Conservation (phyloP, 2,888 invertebrate species). For the Diaprepes abbreviatus region DNA sequence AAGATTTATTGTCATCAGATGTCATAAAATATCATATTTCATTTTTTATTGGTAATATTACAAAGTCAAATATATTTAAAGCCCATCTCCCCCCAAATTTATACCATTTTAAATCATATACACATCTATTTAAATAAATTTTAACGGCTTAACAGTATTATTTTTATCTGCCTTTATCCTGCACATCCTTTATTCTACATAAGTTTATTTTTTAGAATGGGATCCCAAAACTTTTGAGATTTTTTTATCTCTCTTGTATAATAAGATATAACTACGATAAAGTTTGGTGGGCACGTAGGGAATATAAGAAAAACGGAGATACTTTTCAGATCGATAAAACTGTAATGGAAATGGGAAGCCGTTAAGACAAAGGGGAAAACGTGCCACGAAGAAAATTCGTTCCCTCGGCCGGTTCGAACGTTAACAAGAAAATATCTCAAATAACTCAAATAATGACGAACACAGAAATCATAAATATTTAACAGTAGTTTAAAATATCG, state of each 20-base stretch:
- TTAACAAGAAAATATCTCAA: slow-evolving; percentile 47
- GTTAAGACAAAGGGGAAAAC: slow-evolving; percentile 48
- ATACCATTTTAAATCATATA: slow-evolving; percentile 2
- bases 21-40: too few relatives aligned
- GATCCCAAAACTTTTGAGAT: slow-evolving; percentile 13
- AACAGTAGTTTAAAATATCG: slow-evolving; percentile 30
- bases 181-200: neutral
- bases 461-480: slow-evolving; percentile 42
- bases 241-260: slow-evolving; percentile 26
- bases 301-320: slow-evolving; percentile 46
- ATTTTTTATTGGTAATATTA: too few relatives aligned
- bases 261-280: slow-evolving; percentile 38
- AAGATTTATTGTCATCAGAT: too few relatives aligned
- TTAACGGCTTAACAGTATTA: neutral
- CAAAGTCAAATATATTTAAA: too few relatives aligned
- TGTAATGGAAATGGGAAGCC: slow-evolving; percentile 48
- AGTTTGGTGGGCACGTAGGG: slow-evolving; percentile 37
- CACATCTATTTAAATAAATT: neutral
- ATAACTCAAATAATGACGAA: slow-evolving; percentile 38
- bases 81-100: neutral
- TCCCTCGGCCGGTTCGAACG: slow-evolving; percentile 32
- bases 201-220: slow-evolving; percentile 1
- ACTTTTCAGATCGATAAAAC: slow-evolving; percentile 47
- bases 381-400: slow-evolving; percentile 44
- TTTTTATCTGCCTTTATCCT: slow-evolving; percentile 2